phyloP scores from a whole-genome alignment of 2,888 invertebrate genomes.

The Carterocephalus palaemon region DNA sequence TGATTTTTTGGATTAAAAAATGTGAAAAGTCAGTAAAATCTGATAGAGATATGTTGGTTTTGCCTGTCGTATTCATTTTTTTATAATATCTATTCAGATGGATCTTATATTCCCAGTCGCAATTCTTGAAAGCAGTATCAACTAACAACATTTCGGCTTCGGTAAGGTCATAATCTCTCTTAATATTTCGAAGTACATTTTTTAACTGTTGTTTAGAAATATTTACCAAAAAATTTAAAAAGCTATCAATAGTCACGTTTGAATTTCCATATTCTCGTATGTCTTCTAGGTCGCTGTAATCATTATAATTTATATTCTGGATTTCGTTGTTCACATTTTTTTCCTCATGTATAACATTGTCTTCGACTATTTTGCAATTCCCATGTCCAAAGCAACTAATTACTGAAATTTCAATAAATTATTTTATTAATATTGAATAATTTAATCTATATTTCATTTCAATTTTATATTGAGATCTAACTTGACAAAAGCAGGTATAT shows the following conservation, averaged over 20 bases:
- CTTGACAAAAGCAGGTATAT: slow-evolving; percentile 18
- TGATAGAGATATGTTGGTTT: slow-evolving; percentile 41
- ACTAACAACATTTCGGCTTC: slow-evolving; percentile 32
- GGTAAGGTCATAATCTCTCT: slow-evolving; percentile 38
- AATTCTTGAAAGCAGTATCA: slow-evolving; percentile 36
- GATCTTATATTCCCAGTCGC: slow-evolving; percentile 36
- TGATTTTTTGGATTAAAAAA: slow-evolving; percentile 39
- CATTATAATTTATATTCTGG: not conserved
- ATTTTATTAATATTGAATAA: no score
- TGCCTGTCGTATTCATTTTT: slow-evolving; percentile 33
- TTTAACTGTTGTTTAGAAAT: slow-evolving; percentile 35
- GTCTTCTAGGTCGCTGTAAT: not conserved
- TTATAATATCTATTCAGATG: slow-evolving; percentile 38
- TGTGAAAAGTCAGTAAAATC: slow-evolving; percentile 48
- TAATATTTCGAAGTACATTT: slow-evolving; percentile 37
- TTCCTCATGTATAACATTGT: slow-evolving; percentile 15
- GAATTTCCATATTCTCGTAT: slow-evolving; percentile 1
- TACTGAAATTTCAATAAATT: slow-evolving; percentile 23
- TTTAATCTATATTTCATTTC: slow-evolving; percentile 10
- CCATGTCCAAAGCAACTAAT: not conserved
- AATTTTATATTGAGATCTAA: slow-evolving; percentile 22
- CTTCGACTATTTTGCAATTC: slow-evolving; percentile 1
- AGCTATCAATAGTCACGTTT: slow-evolving; percentile 4
- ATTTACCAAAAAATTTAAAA: slow-evolving; percentile 33
- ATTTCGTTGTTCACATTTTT: slow-evolving; percentile 29